phyloP scores from a whole-genome alignment of 2,888 invertebrate species.

The Chrysolina haemoptera region DNA sequence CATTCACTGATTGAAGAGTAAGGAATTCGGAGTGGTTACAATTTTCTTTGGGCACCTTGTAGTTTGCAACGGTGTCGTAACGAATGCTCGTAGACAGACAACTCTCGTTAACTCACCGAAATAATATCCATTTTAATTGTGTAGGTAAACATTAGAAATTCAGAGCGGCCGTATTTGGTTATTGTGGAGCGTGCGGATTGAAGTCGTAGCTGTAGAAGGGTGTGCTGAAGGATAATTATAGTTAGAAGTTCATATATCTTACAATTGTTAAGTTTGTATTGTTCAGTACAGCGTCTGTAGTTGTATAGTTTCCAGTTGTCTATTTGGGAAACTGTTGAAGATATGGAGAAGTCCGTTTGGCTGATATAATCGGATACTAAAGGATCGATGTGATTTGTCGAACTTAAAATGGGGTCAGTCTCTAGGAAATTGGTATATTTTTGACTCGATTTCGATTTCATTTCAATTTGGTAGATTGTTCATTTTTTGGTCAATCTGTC shows the following conservation, averaged over 20 bases:
- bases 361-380: too few species aligned
- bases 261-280: neutral
- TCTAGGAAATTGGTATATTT: too few species aligned
- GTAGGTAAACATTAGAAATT: slow-evolving; percentile 23
- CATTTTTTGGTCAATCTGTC: too few species aligned
- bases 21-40: neutral
- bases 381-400: too few species aligned
- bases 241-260: neutral
- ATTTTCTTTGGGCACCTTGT: slow-evolving; percentile 6
- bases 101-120: slow-evolving; percentile 21
- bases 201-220: neutral
- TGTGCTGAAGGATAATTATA: slow-evolving; percentile 4
- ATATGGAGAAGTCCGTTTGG: too few species aligned
- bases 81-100: slow-evolving; percentile 8
- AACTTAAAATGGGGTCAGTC: too few species aligned
- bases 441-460: too few species aligned
- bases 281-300: neutral
- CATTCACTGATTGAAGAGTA: too few species aligned
- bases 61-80: slow-evolving; percentile 1
- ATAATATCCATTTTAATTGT: slow-evolving; percentile 15
- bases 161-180: slow-evolving; percentile 21
- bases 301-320: too few species aligned
- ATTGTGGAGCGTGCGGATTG: slow-evolving; percentile 10
- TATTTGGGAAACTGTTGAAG: too few species aligned
- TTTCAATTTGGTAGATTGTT: too few species aligned